A percentile compares a stretch with the other conserved stretches of the same genome.
These are phyloP conservation scores for Palythoa grandis DNA, from an alignment of 92 coral and sea anemone species.

Conservation along the genomic window DNA sequence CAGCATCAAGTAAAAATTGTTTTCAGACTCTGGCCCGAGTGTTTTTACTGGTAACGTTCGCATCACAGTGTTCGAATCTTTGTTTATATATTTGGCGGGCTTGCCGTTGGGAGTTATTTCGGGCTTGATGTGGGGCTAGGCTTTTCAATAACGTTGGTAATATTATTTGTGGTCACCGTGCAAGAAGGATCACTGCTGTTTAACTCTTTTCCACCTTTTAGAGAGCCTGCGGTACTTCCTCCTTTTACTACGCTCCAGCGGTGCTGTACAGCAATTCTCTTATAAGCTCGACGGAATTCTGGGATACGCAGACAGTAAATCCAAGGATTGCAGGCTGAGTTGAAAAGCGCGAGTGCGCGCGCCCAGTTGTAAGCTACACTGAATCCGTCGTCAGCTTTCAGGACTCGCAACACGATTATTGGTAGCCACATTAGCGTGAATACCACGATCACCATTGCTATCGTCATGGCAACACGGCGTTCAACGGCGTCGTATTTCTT, in stretches of 20 bases:
- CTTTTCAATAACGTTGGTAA: not conserved
- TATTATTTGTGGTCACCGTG: slow-evolving; percentile 19
- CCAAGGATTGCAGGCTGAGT: slow-evolving; percentile 86
- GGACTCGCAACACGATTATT: slow-evolving; percentile 62
- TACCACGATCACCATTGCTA: slow-evolving; percentile 73
- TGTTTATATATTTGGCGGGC: not conserved
- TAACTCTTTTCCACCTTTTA: slow-evolving; percentile 11
- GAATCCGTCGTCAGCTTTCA: slow-evolving; percentile 54
- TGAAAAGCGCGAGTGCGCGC: slow-evolving; percentile 75
- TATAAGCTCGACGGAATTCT: slow-evolving; percentile 77
- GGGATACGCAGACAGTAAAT: slow-evolving; percentile 78
- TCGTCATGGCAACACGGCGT: slow-evolving; percentile 85
- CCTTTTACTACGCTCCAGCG: slow-evolving; percentile 68
- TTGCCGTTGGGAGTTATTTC: slow-evolving; percentile 18
- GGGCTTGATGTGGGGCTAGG: not conserved
- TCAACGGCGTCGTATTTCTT: slow-evolving; percentile 57
- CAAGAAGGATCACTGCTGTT: slow-evolving; percentile 23
- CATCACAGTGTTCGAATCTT: not conserved
- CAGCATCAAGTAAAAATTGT: not conserved
- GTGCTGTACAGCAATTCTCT: slow-evolving; percentile 58
- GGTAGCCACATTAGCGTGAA: slow-evolving; percentile 79
- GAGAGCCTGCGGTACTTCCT: slow-evolving; percentile 27
- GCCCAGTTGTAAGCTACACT: slow-evolving; percentile 89
- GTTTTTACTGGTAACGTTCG: not conserved
- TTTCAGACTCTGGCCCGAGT: not conserved